Percentiles rank a stretch among this genome's conserved stretches.
phyloP scores from a whole-genome alignment of 2,888 invertebrate species.

The Adineta ricciae region DNA sequence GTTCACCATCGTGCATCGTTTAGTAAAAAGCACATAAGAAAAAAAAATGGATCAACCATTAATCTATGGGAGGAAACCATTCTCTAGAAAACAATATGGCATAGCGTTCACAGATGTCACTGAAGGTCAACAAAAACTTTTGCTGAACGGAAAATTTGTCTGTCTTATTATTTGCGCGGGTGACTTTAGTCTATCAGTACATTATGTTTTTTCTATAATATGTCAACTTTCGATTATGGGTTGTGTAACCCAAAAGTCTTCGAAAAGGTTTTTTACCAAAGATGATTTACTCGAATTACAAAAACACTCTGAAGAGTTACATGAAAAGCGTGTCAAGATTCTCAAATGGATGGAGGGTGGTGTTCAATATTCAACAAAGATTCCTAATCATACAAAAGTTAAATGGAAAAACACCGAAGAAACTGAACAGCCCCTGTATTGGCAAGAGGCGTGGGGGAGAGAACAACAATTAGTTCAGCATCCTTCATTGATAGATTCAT shows the following conservation, averaged over 20 bases:
- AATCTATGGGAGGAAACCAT: not conserved
- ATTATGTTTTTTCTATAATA: not conserved
- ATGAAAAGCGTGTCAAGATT: constrained; percentile 2
- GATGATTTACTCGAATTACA: not conserved
- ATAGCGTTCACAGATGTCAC: not conserved
- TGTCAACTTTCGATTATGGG: not conserved
- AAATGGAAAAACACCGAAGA: not conserved
- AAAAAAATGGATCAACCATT: not conserved
- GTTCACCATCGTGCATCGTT: not conserved
- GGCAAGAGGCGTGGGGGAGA: constrained; percentile 10
- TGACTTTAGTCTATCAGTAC: not conserved
- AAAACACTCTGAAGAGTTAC: not conserved
- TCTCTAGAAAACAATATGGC: not conserved
- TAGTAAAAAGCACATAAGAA: not conserved
- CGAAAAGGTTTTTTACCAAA: not conserved
- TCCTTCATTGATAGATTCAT: not conserved
- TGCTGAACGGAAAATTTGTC: not conserved
- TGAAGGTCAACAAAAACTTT: not conserved
- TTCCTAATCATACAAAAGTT: not conserved
- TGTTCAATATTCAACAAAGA: not conserved
- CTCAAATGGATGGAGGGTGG: not conserved
- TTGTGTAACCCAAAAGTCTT: not conserved
- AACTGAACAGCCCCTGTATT: not conserved
- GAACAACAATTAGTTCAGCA: constrained; percentile 4
- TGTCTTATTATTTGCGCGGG: not conserved